These are phyloP conservation scores for Himalopsyche anomala DNA, from an alignment of 2,888 invertebrate species.

Conservation along the genomic window DNA sequence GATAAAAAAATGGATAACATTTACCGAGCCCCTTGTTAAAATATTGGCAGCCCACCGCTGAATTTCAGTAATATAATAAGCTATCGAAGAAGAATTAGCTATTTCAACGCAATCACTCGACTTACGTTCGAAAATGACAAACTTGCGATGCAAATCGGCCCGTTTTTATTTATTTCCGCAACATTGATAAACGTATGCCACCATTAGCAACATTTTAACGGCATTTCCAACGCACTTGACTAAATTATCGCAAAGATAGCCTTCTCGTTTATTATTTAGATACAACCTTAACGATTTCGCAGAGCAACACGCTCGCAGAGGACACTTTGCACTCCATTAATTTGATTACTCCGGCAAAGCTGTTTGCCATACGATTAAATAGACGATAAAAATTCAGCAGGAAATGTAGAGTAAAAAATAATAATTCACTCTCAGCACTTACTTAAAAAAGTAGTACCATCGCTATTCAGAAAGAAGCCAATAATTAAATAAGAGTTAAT, in stretches of 20 bases:
- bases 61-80: no score
- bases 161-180: slow-evolving; percentile 24
- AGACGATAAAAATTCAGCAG: slow-evolving; percentile 1
- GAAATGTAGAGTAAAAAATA: slow-evolving; percentile 4
- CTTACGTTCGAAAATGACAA: not conserved
- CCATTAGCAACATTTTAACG: slow-evolving; percentile 41
- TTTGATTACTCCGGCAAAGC: slow-evolving; percentile 53
- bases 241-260: slow-evolving; percentile 57
- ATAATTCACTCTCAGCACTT: no score
- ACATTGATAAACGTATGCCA: slow-evolving; percentile 32
- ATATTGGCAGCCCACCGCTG: no score
- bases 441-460: no score
- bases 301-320: slow-evolving; percentile 50
- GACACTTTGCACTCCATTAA: slow-evolving; percentile 62
- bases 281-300: slow-evolving; percentile 61
- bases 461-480: no score
- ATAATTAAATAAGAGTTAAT: no score
- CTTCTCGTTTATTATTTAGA: slow-evolving; percentile 56
- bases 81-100: no score
- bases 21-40: no score
- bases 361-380: slow-evolving; percentile 35
- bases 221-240: slow-evolving; percentile 58
- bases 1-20: no score
- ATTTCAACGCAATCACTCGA: no score
- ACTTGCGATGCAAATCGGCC: slow-evolving; percentile 14